Evolutionary conservation across 2,888 invertebrate species (phyloP).

Genomic region (Clostera curtula): DNA sequence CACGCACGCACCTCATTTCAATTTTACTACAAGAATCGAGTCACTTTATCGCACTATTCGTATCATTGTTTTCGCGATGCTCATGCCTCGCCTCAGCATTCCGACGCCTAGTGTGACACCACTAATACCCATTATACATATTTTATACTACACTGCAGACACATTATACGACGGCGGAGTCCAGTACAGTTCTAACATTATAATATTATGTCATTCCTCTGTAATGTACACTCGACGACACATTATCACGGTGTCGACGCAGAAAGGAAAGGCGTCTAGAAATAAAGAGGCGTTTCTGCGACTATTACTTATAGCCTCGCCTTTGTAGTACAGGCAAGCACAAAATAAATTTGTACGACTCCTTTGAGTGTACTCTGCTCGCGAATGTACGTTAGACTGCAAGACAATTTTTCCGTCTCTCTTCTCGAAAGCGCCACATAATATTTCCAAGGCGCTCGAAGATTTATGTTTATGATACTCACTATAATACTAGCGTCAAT

Average conservation of each 20-base stretch:
- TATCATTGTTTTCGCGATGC: conserved; percentile 30
- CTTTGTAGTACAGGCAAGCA: conserved; percentile 8
- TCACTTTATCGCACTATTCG: conserved; percentile 27
- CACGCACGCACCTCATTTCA: conserved; percentile 45
- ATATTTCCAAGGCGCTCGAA: conserved; percentile 33
- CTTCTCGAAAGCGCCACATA: conserved; percentile 31
- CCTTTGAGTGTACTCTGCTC: conserved; percentile 15
- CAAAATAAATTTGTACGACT: conserved; percentile 13
- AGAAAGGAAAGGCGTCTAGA: conserved; percentile 26
- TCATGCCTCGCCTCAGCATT: conserved; percentile 23
- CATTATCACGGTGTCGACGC: conserved; percentile 29
- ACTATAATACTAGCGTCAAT: conserved; percentile 45
- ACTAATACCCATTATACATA: conserved; percentile 30
- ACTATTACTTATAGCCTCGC: conserved; percentile 14
- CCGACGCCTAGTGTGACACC: conserved; percentile 28
- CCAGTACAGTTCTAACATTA: conserved; percentile 26
- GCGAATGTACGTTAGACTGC: conserved; percentile 15
- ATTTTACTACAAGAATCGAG: conserved; percentile 38
- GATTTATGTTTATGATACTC: conserved; percentile 48
- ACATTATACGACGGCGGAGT: conserved; percentile 28
- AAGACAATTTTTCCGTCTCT: conserved; percentile 31
- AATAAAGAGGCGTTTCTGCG: conserved; percentile 23
- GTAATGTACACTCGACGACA: conserved; percentile 33
- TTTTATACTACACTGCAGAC: conserved; percentile 30
- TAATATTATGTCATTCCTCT: conserved; percentile 33